Base-by-base conservation (phyloP, 92 coral and sea anemone genomes). In the Epizoanthus illoricatus region DNA sequence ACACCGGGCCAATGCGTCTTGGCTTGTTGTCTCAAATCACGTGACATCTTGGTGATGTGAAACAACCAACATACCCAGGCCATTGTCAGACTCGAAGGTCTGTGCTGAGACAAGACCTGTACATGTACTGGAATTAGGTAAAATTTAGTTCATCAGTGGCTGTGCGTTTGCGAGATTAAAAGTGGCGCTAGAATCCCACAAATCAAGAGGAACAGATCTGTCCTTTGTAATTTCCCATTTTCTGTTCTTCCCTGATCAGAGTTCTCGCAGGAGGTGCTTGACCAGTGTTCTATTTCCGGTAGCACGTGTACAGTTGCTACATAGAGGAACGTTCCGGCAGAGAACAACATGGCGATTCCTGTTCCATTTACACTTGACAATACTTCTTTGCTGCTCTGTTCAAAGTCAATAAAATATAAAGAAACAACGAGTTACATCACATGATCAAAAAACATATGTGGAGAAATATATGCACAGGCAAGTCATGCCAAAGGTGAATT, bases 231-330 rank as follows among this genome's bases (percentile, higher is more conserved):
- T 70, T 91, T 79, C 45, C 85, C 87, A 69, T 87, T 85, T 66
- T 79, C 88, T 65, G 88, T 66, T 19, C 87, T 60, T 17, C 90
- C 92, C 39, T 79, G 90, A 47, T 63, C 86, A 23, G 73, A 21
- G 21, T 17, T 40, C 2, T 92, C 92, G 62, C 89, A 47, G 18
- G 92, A 68, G 40, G 62, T 86, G 54, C 87, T 89, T 24, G 81
- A 81, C 84, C 84, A 87, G 70, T 81, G 76, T 70, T 80, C 88
- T 4, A 92, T 84, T 73, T 93, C 99, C 10, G 99, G 99, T 28
- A 96, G 87, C 36, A 96, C 99, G 62, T 96, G 99, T 36, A 96
- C 99, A 3, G 99, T 96, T 5, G 99, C 99, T 4, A 96, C 99
- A 62, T 96, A 96, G 17, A 96, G 98, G 80, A 96, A 96, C 1